Base-by-base conservation (phyloP, 2,113 vertebrate genomes). In the Loxodonta africana region DNA sequence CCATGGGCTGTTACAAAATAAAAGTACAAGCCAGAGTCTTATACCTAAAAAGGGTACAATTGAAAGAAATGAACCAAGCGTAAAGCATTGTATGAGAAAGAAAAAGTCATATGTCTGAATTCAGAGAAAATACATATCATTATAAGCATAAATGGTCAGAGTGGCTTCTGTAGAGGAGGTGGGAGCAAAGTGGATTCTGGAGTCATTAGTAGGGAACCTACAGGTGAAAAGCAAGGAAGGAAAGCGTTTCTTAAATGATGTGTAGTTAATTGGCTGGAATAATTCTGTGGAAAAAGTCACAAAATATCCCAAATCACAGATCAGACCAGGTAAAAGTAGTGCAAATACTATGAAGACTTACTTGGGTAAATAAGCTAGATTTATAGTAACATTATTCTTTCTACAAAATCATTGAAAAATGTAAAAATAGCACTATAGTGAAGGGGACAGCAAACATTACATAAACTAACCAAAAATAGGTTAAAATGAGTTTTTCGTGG, bases 41-140 rank as follows among this genome's bases (percentile, higher is more conserved):
- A 5, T n/a, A 15, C 30, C 7, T 9, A 69, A 28, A 20, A 10
- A 65, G 2, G 4, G 25, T 3, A 8, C 0, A 10, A 0, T 28
- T 6, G 1, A 26, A 25, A 18, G 25, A 8, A 48, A 0, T 0
- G 46, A 71, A 1, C 9, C 20, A 26, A 25, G 14, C 8, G 11
- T 1, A 26, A 41, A 15, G 5, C 6, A 1, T 18, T 14, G 14
- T 8, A 14, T 71, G n/a, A 83, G 25, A 41, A n/a, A n/a, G 2
- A 6, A 44, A 80, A 80, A 12, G 81, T 48, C 28, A 41, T 26
- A 3, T 3, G 7, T 28, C 62, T 26, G 46, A 46, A 21, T 26
- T 14, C 41, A 3, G 82, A 30, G 67, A 2, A 26, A 28, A 25
- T 46, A 4, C 21, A 0, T 1, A 6, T 5, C 1, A 4, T 15